Percentiles rank a stretch among this genome's conserved stretches.
phyloP scores from a whole-genome alignment of 2,797 vertebrate genomes.

The Borostomias antarcticus region DNA sequence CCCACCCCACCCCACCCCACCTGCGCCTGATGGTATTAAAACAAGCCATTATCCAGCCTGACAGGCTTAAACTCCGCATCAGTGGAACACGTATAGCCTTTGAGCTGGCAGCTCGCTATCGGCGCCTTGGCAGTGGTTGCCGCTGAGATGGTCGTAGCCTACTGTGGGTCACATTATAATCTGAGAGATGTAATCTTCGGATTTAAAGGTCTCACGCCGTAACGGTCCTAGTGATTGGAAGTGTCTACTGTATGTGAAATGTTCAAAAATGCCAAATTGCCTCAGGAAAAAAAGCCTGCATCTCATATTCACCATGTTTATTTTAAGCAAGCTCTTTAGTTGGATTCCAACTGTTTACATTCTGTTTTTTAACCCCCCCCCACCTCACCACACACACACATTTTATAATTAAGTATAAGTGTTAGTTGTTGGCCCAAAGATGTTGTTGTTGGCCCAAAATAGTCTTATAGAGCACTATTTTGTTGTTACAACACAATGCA shows the following conservation, averaged over 20 bases:
- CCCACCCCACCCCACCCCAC: neutral
- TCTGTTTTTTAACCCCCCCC: conserved; percentile 5
- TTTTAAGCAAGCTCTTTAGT: neutral
- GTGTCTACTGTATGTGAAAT: conserved; percentile 37
- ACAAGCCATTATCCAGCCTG: neutral
- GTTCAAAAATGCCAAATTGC: neutral
- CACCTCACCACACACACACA: too few relatives aligned
- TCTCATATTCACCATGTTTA: neutral
- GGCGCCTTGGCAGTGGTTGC: too few relatives aligned
- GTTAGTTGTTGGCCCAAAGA: too few relatives aligned
- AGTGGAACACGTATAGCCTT: too few relatives aligned
- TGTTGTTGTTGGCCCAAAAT: too few relatives aligned
- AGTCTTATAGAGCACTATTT: too few relatives aligned
- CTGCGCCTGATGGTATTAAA: neutral
- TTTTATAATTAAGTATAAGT: too few relatives aligned
- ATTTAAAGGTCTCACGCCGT: conserved; percentile 56
- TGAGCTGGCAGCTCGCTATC: too few relatives aligned
- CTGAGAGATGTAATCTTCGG: conserved; percentile 43
- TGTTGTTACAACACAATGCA: too few relatives aligned
- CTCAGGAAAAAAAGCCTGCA: neutral
- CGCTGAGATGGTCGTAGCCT: neutral
- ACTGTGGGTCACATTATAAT: conserved; percentile 42
- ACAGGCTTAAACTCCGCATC: neutral
- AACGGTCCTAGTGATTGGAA: conserved; percentile 50
- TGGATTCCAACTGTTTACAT: neutral